Evolutionary conservation across 2,888 invertebrate genomes (phyloP), one percentile per base, ranked within the genome.

Genomic region (Megamerina dolium): DNA sequence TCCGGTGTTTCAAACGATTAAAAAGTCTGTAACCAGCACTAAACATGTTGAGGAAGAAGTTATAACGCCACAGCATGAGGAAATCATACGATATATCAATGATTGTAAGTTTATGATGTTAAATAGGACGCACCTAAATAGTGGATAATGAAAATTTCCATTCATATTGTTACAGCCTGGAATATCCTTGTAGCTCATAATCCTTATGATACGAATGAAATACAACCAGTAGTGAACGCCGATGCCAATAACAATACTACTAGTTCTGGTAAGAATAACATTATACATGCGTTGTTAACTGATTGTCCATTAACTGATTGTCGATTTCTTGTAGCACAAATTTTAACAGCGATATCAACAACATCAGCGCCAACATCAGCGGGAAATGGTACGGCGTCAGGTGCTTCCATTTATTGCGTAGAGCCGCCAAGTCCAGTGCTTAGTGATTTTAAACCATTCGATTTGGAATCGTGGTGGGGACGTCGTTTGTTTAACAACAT

Each of bases 381-480:
- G 12, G 49, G 63, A 33, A 43, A 48, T 43, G 43, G 58, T 23
- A 37, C 53, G 17, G 47, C 53, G 35, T 50, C 62, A 14, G 54
- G 59, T 30, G 66, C 70, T 36, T 56, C 63, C 43, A 50, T 82
- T 27, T 86, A 82, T 70, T 87, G 85, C 69, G 82, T 85, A 55
- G 86, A 86, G 57, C 82, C 81, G 44, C 83, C 85, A 9, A 83
- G 82, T 63, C 76, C 81, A 27, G 75, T 76, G 19, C 74, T 87
- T 38, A 78, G 79, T 58, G 87, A 89, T 71, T 92, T 91, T 68
- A 86, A 88, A 62, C 87, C 90, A 16, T 91, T 91, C 63, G 91
- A 92, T 74, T 76, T 92, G 62, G 91, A 90, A 67, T 83, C 86
- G 27, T 91, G 89, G 86, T 91, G 90, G 89, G 89, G 89, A 49